Base-by-base conservation (phyloP, 2,888 invertebrate genomes). In the Melanotus villosus region DNA sequence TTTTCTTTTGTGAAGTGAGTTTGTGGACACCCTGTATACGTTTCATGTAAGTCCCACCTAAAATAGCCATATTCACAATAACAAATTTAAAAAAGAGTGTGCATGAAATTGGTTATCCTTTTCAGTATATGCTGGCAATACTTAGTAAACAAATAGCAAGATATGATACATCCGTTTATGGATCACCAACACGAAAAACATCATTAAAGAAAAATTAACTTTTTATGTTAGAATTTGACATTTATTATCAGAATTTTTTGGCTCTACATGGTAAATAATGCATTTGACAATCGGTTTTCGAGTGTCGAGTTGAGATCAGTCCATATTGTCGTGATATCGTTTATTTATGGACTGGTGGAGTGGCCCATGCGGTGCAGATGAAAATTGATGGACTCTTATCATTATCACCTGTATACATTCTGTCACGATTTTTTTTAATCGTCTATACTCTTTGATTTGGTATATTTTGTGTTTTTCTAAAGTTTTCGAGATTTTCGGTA, bases 311-410 rank as follows among this genome's bases (percentile, higher is more conserved):
- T 19, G 34, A 60, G 67, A 60, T 54, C 60, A 56, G 69, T 65
- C 72, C 72, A 72, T 74, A 71, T 74, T 72, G 71, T 41, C 5
- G 47, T 58, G 72, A 70, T 73, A 73, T 64, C 58, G 68, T 62
- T 70, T 72, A 68, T 73, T 74, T 74, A 73, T 74, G 65, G 69
- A 73, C 69, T 71, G 58, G 65, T 74, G 65, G 54, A 74, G 71
- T 71, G 71, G 67, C 43, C 50, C 69, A 67, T 72, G 58, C 60
- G 69, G 66, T 71, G 59, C 47, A 41, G 56, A 34, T 50, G 63
- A 68, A n/a, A 68, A 67, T 70, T 73, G 71, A 74, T 70, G 72
- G 65, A 65, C 41, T 70, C 59, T 74, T 72, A 73, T 72, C 73
- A 58, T 57, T 60, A 41, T 67, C 56, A 68, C 43, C 43, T 56